Evolutionary conservation across 2,113 vertebrate species (phyloP), one percentile per base, ranked within the genome.

Genomic region (Apodemus speciosus): DNA sequence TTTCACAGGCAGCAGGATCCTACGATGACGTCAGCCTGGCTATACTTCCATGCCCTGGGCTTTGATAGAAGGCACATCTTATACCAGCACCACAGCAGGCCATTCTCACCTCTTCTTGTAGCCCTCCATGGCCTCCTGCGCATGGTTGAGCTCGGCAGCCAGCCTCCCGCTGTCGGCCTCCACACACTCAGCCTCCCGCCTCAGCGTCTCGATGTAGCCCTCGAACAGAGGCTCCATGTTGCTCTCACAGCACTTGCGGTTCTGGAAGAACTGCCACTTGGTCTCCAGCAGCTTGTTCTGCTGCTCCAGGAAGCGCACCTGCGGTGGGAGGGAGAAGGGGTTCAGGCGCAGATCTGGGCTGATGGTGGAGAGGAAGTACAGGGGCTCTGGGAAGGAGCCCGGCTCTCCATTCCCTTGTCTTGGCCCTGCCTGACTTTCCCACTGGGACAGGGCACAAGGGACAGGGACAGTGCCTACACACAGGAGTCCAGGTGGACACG

Each of bases 91-190:
- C 20, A 9, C 23, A 56, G 2, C 38, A 4, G 3, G 71, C 25
- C 30, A 9, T 46, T 96, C 80, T 99, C 98, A 95, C 95, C 32
- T 94, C 95, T 96, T 90, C 96, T 81, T 96, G 93, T 90, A 96
- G 93, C 96, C 96, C 91, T 99, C 98, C 93, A 99, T 97, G 21
- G 97, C 56, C 62, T 97, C 97, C 96, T 99, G 98, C 97, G 98
- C 98, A 95, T 98, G 98, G 94, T 83, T 98, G 94, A 99, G 98
- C 35, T 98, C 98, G 73, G 96, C 56, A 8, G 97, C 86, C 95
- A 97, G 85, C 76, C 95, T 93, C 21, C 91, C 89, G 1, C 96
- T 95, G 73, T 98, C 97, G 0, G 95, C 94, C 89, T 95, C 96
- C 5, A 85, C 87, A 0, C 38, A 49, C 49, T 98, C 97, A 10